A percentile compares a stretch with the other conserved stretches of the same genome.
phyloP scores from a whole-genome alignment of 2,113 vertebrate species.

The Perccottus glenii region DNA sequence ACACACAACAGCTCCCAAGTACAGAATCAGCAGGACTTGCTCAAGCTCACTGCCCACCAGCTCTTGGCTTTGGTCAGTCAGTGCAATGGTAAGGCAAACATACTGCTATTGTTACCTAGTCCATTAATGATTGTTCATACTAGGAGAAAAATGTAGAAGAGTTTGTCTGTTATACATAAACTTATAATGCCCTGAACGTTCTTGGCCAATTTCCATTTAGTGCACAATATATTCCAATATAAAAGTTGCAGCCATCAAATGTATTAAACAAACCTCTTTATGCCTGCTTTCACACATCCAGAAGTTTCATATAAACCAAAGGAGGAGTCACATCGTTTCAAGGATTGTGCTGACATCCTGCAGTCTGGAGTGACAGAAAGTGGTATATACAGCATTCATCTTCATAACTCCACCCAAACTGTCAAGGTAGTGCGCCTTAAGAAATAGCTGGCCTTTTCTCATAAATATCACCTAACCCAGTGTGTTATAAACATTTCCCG shows the following conservation, averaged over 20 bases:
- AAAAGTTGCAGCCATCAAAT: slow-evolving; percentile 13
- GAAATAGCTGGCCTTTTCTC: slow-evolving; percentile 59
- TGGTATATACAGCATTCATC: slow-evolving; percentile 77
- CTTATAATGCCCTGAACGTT: neutral
- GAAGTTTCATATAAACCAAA: slow-evolving; percentile 68
- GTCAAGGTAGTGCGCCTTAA: slow-evolving; percentile 72
- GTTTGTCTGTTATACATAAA: neutral
- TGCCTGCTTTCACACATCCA: slow-evolving; percentile 40
- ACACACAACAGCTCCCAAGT: slow-evolving; percentile 76
- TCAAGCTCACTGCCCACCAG: slow-evolving; percentile 77
- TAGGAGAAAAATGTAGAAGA: neutral
- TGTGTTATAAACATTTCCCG: slow-evolving; percentile 34
- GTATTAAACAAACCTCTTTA: slow-evolving; percentile 37
- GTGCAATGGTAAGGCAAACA: slow-evolving; percentile 76
- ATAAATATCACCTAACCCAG: slow-evolving; percentile 57
- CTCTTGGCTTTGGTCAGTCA: slow-evolving; percentile 75
- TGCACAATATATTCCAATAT: neutral
- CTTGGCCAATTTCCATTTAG: neutral
- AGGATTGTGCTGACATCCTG: slow-evolving; percentile 81
- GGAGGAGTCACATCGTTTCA: slow-evolving; percentile 67
- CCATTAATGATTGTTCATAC: neutral
- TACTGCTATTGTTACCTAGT: slow-evolving; percentile 1
- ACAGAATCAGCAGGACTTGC: slow-evolving; percentile 78
- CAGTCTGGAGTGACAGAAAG: slow-evolving; percentile 76
- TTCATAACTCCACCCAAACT: slow-evolving; percentile 76